Evolutionary conservation across 2,888 invertebrate species (phyloP).

Genomic region (Pegoplata infirma): DNA sequence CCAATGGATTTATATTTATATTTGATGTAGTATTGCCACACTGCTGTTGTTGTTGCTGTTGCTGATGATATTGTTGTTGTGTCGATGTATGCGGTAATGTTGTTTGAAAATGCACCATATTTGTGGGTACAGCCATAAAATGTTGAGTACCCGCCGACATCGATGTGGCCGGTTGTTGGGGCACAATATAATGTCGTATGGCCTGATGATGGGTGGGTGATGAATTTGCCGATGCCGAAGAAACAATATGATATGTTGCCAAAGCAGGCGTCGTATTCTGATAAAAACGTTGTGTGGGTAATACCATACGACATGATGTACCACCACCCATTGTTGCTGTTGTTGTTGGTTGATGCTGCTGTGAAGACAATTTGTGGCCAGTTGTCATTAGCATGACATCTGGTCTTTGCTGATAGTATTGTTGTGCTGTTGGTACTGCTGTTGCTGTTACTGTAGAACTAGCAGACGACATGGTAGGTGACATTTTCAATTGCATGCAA

Average conservation of each 20-base stretch:
- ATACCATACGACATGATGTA: constrained; percentile 48
- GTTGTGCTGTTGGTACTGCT: constrained; percentile 64
- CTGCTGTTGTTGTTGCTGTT: constrained; percentile 59
- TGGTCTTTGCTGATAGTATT: constrained; percentile 61
- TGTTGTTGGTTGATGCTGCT: constrained; percentile 42
- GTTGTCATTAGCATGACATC: constrained; percentile 64
- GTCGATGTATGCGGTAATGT: constrained; percentile 56
- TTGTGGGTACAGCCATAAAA: constrained; percentile 73
- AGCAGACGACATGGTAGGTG: constrained; percentile 62
- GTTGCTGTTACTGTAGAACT: constrained; percentile 66
- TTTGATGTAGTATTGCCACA: constrained; percentile 52
- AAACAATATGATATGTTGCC: constrained; percentile 63
- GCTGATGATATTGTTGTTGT: constrained; percentile 58
- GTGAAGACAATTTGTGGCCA: constrained; percentile 57
- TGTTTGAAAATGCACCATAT: constrained; percentile 71
- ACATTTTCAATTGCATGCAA: constrained; percentile 69
- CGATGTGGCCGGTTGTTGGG: constrained; percentile 60
- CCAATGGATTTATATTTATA: constrained; percentile 59
- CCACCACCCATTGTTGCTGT: too few species aligned
- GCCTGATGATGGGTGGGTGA: constrained; percentile 63
- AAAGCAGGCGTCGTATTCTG: constrained; percentile 62
- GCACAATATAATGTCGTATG: constrained; percentile 60
- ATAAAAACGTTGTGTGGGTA: constrained; percentile 51
- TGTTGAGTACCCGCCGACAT: constrained; percentile 66
- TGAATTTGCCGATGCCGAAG: constrained; percentile 62